A percentile compares a stretch with the other conserved stretches of the same genome.
Evolutionary conservation across 2,113 vertebrate species (phyloP).

Genomic region (Struthidea cinerea): DNA sequence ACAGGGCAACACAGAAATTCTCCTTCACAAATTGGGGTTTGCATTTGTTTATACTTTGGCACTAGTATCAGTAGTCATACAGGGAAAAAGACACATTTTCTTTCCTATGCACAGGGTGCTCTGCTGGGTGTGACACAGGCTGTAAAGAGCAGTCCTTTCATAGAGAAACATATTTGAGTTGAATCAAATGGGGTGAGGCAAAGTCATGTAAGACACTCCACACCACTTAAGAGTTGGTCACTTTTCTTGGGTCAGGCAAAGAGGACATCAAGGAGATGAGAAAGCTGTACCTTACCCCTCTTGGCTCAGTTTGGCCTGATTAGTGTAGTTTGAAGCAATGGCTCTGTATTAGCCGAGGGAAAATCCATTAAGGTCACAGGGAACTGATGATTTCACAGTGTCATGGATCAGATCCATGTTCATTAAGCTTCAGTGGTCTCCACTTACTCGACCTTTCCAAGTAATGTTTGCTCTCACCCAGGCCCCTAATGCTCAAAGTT

Average conservation of each 20-base stretch:
- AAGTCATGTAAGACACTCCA: background rate
- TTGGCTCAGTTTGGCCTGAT: background rate
- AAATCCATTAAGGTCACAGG: background rate
- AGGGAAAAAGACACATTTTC: background rate
- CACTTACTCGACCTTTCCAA: background rate
- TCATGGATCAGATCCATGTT: background rate
- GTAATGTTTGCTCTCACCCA: background rate
- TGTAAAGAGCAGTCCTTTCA: background rate
- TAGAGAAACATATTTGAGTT: background rate
- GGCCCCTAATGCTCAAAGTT: background rate
- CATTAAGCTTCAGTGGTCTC: background rate
- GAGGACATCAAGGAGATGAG: background rate
- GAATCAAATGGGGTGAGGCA: background rate
- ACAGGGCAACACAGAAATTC: background rate
- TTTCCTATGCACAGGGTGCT: background rate
- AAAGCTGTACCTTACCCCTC: background rate
- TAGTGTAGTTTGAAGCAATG: background rate
- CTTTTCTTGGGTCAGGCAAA: background rate
- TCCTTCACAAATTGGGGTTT: rapidly evolving
- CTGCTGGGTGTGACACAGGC: background rate
- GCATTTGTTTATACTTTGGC: background rate
- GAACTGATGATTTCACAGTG: background rate
- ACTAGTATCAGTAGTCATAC: background rate
- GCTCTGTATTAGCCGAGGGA: background rate
- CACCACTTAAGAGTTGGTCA: background rate